These are phyloP conservation scores for Uloborus diversus DNA, from an alignment of 1,140 invertebrate species.

Conservation along the genomic window DNA sequence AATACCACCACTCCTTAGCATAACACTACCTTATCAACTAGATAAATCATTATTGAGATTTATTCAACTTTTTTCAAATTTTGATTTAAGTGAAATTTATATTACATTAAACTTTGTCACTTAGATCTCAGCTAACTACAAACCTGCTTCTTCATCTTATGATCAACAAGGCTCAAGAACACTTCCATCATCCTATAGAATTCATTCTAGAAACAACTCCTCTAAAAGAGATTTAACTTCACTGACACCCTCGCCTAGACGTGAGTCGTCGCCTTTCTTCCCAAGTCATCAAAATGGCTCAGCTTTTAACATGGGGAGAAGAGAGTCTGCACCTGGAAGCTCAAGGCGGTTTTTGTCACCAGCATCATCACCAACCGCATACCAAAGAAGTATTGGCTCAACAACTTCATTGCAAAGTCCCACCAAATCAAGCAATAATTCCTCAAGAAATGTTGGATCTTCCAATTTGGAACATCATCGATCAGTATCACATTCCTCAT, in stretches of 20 bases:
- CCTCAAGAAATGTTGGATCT: neutral
- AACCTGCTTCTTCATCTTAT: neutral
- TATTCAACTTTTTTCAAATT: too few species aligned
- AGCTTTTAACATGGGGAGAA: neutral
- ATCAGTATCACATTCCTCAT: constrained; percentile 26
- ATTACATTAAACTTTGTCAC: too few species aligned
- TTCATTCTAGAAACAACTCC: constrained; percentile 19
- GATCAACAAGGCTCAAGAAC: constrained; percentile 15
- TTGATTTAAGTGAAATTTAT: too few species aligned
- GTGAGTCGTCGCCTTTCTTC: constrained; percentile 10
- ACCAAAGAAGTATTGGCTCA: constrained; percentile 1
- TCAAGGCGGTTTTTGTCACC: neutral
- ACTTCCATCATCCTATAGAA: constrained; percentile 28
- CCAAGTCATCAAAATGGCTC: neutral
- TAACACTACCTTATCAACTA: too few species aligned
- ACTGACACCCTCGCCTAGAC: constrained; percentile 16
- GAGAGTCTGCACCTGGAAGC: constrained; percentile 13
- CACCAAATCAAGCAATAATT: neutral
- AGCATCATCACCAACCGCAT: neutral
- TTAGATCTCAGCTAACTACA: too few species aligned
- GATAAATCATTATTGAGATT: too few species aligned
- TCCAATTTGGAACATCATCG: neutral
- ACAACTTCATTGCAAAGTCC: neutral
- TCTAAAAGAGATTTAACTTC: neutral
- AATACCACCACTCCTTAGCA: too few species aligned